A percentile compares a stretch with the other conserved stretches of the same genome.
Evolutionary conservation across 53 echinoderm and acorn worm genomes (phyloP).

Genomic region (Holothuria leucospilota): DNA sequence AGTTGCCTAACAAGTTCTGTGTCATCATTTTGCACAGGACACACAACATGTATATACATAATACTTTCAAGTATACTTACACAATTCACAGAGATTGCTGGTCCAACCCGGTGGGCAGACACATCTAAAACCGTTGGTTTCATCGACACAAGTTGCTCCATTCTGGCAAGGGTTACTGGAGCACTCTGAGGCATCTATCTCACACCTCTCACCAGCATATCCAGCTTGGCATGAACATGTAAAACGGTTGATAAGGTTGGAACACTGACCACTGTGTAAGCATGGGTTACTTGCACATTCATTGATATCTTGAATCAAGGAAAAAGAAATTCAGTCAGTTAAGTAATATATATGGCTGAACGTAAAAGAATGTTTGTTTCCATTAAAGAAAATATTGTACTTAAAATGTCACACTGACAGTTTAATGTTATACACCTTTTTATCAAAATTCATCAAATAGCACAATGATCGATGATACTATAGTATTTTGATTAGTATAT

Average conservation of each 20-base stretch:
- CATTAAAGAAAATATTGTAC: too few species aligned
- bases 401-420: too few species aligned
- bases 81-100: constrained; percentile 15
- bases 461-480: too few species aligned
- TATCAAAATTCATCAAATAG: too few species aligned
- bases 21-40: too few species aligned
- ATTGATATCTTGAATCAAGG: constrained; percentile 37
- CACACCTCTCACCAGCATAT: constrained; percentile 23
- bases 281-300: constrained; percentile 61
- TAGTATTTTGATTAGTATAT: too few species aligned
- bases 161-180: constrained; percentile 33
- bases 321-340: not conserved
- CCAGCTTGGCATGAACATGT: constrained; percentile 46
- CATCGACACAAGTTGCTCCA: constrained; percentile 27
- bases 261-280: constrained; percentile 49
- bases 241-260: constrained; percentile 31
- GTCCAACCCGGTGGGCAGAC: constrained; percentile 39
- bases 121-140: constrained; percentile 28
- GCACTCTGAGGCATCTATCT: constrained; percentile 41
- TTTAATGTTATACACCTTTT: too few species aligned
- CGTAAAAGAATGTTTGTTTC: too few species aligned
- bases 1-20: too few species aligned
- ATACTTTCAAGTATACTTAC: too few species aligned
- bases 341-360: too few species aligned
- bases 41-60: too few species aligned